Conservation (phyloP, 53 echinoderm and acorn worm genomes). For the Stichopus horrens region DNA sequence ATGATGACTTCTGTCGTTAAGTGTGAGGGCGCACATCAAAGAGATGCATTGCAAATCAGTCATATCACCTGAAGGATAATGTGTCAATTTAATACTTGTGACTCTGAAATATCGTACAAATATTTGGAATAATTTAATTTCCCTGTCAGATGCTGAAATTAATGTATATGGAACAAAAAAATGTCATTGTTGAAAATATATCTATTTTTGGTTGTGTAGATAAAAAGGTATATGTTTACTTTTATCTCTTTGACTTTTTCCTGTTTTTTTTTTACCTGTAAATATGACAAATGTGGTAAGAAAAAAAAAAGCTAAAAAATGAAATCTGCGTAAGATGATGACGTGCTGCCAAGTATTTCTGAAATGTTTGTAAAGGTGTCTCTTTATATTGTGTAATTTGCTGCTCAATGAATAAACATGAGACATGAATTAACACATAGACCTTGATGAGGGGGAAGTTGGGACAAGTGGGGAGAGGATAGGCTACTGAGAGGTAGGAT, state of each 20-base stretch:
- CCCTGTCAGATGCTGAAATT: conserved; percentile 14
- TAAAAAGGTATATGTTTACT: conserved; percentile 40
- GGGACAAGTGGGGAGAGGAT: no score
- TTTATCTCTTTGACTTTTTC: conserved; percentile 9
- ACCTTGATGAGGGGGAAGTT: no score
- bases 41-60: no score
- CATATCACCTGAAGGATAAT: no score
- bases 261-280: conserved; percentile 22
- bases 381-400: no score
- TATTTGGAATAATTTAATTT: conserved; percentile 2
- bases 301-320: background rate
- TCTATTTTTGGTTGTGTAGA: conserved; percentile 44
- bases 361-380: background rate
- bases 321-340: background rate
- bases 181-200: conserved; percentile 17
- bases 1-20: no score
- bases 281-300: background rate
- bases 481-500: no score
- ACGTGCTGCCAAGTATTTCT: background rate
- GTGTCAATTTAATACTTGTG: background rate
- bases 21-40: no score
- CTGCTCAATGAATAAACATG: no score
- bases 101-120: background rate
- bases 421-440: no score
- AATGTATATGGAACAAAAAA: conserved; percentile 1